phyloP scores from a whole-genome alignment of 2,113 vertebrate genomes.

The Axis porcinus region DNA sequence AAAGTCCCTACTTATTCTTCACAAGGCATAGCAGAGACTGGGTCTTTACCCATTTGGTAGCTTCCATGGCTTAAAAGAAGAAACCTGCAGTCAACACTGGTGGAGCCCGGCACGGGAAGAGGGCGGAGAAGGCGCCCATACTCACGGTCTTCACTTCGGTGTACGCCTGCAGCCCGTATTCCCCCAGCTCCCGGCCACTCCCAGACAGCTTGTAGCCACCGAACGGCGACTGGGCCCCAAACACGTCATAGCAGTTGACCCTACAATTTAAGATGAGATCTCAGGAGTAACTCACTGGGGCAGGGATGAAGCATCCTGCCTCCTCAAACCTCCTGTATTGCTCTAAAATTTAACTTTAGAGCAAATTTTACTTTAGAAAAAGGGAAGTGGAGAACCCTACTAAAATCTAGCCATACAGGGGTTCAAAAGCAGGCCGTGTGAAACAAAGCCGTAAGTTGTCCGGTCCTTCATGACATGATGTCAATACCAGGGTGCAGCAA shows the following conservation, averaged over 20 bases:
- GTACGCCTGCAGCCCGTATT: conserved; percentile 92
- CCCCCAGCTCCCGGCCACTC: conserved; percentile 91
- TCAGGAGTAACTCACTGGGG: not conserved
- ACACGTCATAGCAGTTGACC: conserved; percentile 97
- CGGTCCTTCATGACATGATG: not conserved
- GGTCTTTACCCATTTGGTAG: not conserved
- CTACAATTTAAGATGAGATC: conserved; percentile 73
- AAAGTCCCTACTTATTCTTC: not conserved
- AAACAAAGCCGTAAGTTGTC: rapidly evolving
- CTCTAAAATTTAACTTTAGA: not conserved
- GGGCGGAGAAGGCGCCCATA: not conserved
- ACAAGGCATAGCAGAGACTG: not conserved
- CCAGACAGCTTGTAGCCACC: conserved; percentile 97
- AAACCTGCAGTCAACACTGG: not conserved
- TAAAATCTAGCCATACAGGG: not conserved
- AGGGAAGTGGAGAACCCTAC: not conserved
- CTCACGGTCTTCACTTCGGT: conserved; percentile 96
- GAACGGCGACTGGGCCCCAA: conserved; percentile 92
- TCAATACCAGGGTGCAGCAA: not conserved
- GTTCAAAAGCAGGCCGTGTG: not conserved
- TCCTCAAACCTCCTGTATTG: not conserved
- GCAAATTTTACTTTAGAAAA: not conserved
- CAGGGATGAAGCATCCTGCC: not conserved
- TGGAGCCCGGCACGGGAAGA: rapidly evolving
- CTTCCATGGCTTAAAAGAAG: not conserved